Evolutionary conservation across 2,113 vertebrate species (phyloP).

Genomic region (Egretta garzetta): DNA sequence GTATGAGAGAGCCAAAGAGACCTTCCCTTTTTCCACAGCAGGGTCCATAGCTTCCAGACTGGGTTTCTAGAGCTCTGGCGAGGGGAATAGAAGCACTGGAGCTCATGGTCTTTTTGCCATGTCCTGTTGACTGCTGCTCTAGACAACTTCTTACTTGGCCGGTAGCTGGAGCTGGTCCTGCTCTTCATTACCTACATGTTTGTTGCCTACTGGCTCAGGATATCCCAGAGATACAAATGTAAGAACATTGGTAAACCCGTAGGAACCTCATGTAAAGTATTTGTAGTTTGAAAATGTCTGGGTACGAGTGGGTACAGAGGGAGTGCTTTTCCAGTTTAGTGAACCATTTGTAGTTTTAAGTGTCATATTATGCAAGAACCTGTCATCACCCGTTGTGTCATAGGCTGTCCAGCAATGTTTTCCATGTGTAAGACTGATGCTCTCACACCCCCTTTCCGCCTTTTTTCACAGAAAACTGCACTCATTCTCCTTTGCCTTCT

Average conservation of each 20-base stretch:
- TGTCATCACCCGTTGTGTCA: conserved; percentile 54
- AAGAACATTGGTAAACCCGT: neutral
- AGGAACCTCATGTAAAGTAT: neutral
- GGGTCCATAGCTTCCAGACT: neutral
- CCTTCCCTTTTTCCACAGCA: neutral
- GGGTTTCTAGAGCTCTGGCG: neutral
- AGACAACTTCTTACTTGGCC: neutral
- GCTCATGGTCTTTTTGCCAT: neutral
- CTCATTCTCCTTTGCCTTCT: conserved; percentile 6
- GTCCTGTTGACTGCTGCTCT: neutral
- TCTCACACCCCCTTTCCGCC: neutral
- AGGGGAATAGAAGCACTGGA: neutral
- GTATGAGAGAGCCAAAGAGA: neutral
- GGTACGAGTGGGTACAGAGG: neutral
- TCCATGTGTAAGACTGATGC: conserved; percentile 40
- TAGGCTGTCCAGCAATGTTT: conserved; percentile 35
- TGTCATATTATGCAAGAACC: conserved; percentile 39
- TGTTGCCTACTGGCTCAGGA: neutral
- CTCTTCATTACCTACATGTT: neutral
- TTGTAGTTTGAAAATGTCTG: neutral
- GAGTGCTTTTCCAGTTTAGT: conserved; percentile 31
- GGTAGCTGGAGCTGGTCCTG: neutral
- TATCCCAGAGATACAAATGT: neutral
- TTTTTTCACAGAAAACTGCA: conserved; percentile 26
- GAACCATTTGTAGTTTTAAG: conserved; percentile 32